These are phyloP conservation scores for Periophthalmus modestus DNA, from an alignment of 2,113 vertebrate genomes.

Conservation along the genomic window DNA sequence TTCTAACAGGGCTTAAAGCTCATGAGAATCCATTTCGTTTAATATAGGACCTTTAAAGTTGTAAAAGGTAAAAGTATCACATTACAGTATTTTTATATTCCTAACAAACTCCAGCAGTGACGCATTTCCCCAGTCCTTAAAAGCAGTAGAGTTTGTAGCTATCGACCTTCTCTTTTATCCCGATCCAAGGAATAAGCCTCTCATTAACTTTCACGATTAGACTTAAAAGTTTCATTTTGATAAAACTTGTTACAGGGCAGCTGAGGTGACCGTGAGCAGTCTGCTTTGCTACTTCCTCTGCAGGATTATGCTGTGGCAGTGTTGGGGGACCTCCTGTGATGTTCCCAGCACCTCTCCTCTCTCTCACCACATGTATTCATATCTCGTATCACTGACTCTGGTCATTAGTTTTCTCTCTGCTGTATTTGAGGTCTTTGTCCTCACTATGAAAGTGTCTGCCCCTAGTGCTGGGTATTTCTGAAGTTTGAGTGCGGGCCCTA, in stretches of 20 bases:
- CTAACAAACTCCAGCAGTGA: neutral
- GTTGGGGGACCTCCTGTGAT: constrained; percentile 2
- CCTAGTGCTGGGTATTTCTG: neutral
- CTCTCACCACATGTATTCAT: neutral
- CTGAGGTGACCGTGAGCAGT: constrained; percentile 10
- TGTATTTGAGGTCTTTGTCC: constrained; percentile 8
- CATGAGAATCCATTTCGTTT: too few relatives aligned
- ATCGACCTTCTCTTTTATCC: constrained; percentile 1
- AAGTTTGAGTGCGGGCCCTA: neutral
- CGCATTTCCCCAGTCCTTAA: neutral
- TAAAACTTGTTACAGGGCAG: constrained; percentile 1
- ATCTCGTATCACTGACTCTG: neutral
- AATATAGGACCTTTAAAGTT: too few relatives aligned
- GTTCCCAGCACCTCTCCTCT: neutral
- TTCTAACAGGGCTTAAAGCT: too few relatives aligned
- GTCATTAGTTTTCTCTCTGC: constrained; percentile 5
- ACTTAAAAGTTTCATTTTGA: constrained; percentile 10
- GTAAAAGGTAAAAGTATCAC: too few relatives aligned
- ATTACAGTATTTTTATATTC: neutral
- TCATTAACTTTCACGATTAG: constrained; percentile 4
- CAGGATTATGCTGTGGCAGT: neutral
- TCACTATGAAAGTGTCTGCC: neutral
- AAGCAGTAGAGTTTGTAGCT: neutral
- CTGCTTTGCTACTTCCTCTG: neutral
- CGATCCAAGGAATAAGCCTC: neutral